Conservation (phyloP, 2,113 vertebrate species). For the Columba livia region DNA sequence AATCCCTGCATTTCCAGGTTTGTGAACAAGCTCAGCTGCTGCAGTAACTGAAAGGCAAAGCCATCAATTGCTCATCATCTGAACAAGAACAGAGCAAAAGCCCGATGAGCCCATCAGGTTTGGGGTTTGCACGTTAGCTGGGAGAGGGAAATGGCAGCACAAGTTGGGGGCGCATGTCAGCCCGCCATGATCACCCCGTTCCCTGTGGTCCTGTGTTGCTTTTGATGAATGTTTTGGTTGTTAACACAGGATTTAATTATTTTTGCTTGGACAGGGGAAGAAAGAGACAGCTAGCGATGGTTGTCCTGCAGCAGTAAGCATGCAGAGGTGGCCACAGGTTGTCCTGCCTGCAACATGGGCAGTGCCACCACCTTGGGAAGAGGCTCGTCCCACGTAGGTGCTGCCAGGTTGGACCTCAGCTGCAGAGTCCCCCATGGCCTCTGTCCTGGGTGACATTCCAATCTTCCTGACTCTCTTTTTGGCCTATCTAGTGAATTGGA, state of each 20-base stretch:
- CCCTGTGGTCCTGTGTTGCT: neutral
- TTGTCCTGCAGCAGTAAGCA: neutral
- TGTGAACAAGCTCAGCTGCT: neutral
- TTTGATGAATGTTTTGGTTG: neutral
- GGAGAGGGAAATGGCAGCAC: neutral
- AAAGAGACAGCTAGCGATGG: neutral
- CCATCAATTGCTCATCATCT: accelerated
- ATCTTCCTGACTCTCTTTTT: neutral
- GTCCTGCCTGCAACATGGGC: neutral
- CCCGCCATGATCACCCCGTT: neutral
- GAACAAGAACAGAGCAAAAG: neutral
- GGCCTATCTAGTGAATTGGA: neutral
- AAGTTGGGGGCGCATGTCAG: neutral
- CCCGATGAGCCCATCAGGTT: accelerated
- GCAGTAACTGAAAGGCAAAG: neutral
- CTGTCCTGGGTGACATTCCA: neutral
- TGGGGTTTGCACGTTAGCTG: neutral
- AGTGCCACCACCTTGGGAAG: neutral
- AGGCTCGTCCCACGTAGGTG: neutral
- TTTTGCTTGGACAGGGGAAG: neutral
- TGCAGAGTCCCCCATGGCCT: accelerated
- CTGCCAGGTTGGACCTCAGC: accelerated
- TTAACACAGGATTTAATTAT: neutral
- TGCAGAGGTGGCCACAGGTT: accelerated
- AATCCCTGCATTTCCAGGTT: neutral